Percentiles rank a stretch among this genome's conserved stretches.
Evolutionary conservation across 2,797 vertebrate species (phyloP).

Genomic region (Microhierax caerulescens): DNA sequence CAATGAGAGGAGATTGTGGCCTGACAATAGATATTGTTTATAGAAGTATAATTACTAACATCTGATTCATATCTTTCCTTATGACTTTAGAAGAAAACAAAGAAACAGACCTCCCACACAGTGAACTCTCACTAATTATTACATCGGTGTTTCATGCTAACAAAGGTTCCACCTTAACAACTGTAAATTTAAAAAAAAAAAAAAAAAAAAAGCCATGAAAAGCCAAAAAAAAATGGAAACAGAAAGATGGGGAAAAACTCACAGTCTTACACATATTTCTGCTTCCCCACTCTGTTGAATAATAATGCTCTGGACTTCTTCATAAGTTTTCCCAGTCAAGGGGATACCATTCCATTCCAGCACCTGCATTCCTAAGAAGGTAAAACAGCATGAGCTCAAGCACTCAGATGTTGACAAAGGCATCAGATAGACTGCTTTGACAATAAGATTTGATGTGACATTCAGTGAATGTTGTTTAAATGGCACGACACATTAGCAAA

Average conservation of each 20-base stretch:
- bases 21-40: background rate
- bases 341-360: conserved; percentile 96
- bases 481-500: background rate
- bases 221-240: conserved; percentile 78
- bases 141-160: conserved; percentile 12
- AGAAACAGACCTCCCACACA: conserved; percentile 33
- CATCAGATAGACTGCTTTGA: background rate
- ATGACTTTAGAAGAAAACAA: conserved; percentile 33
- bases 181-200: conserved; percentile 41
- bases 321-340: conserved; percentile 93
- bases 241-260: conserved; percentile 90
- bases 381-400: conserved; percentile 28
- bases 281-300: conserved; percentile 92
- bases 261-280: conserved; percentile 99
- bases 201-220: conserved; percentile 65
- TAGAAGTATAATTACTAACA: conserved; percentile 12
- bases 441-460: conserved; percentile 1
- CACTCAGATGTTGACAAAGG: background rate
- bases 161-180: conserved; percentile 80
- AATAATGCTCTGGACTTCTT: conserved; percentile 95
- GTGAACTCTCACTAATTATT: conserved; percentile 26
- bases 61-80: conserved; percentile 18
- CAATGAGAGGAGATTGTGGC: background rate
- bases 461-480: conserved; percentile 5
- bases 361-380: conserved; percentile 92